phyloP scores from a whole-genome alignment of 2,888 invertebrate genomes.

The Aphidoletes aphidimyza region DNA sequence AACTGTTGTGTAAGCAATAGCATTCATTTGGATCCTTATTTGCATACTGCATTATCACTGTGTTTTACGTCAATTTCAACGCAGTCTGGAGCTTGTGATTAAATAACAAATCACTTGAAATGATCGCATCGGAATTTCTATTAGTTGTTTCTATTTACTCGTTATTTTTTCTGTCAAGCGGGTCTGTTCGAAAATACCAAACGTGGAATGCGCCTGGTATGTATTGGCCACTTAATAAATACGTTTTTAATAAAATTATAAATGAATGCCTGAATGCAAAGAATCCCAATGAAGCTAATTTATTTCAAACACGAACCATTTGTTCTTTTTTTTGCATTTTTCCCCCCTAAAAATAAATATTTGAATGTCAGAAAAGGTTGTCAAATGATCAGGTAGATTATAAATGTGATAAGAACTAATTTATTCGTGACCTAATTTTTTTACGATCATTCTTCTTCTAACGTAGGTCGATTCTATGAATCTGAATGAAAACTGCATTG shows the following conservation, averaged over 20 bases:
- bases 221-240: too few relatives aligned
- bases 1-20: not conserved
- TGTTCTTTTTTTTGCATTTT: too few relatives aligned
- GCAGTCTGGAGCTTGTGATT: not conserved
- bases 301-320: not conserved
- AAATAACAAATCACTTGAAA: not conserved
- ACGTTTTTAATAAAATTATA: not conserved
- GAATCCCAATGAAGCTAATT: not conserved
- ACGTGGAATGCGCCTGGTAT: not conserved
- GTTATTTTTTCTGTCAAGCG: not conserved
- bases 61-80: not conserved
- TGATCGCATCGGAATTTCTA: not conserved
- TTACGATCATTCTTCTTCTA: not conserved
- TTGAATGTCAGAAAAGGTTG: not conserved
- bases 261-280: not conserved
- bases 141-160: not conserved
- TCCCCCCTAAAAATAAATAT: too few relatives aligned
- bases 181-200: too few relatives aligned
- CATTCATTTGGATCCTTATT: not conserved
- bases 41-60: not conserved
- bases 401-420: not conserved
- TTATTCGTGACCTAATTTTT: constrained; percentile 2
- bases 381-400: not conserved
- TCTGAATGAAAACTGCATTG: not conserved
- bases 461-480: not conserved